phyloP scores from a whole-genome alignment of 2,797 vertebrate species.

The Phaenicophaeus curvirostris region DNA sequence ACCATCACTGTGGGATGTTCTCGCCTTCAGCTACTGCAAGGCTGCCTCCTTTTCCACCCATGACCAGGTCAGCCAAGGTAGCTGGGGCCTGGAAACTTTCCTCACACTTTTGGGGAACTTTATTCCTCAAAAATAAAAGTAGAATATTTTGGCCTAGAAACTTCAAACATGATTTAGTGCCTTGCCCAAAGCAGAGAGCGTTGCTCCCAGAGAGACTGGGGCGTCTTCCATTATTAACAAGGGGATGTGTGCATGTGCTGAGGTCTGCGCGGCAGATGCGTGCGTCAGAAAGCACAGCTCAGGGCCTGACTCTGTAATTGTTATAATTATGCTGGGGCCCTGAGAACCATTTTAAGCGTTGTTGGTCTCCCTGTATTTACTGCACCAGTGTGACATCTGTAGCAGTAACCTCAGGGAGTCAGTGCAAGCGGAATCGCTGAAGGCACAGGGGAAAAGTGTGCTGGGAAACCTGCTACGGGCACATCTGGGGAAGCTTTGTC shows the following conservation, averaged over 20 bases:
- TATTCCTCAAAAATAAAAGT: not conserved
- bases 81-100: not conserved
- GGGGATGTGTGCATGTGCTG: not conserved
- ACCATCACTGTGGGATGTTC: not conserved
- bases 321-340: not conserved
- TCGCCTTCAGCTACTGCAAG: not conserved
- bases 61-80: not conserved
- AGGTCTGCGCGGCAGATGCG: not conserved
- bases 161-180: constrained; percentile 48
- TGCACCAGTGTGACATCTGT: not conserved
- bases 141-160: constrained; percentile 52
- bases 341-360: not conserved
- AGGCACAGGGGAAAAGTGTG: accelerated
- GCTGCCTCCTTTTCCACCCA: not conserved
- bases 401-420: not conserved
- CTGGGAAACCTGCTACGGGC: not conserved
- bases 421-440: not conserved
- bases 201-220: not conserved
- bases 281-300: not conserved
- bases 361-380: not conserved
- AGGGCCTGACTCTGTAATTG: not conserved
- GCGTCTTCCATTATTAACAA: constrained; percentile 37
- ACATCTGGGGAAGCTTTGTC: not conserved
- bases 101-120: not conserved
- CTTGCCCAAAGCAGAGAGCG: not conserved